Evolutionary conservation across 2,888 invertebrate species (phyloP).

Genomic region (Apamea crenata): DNA sequence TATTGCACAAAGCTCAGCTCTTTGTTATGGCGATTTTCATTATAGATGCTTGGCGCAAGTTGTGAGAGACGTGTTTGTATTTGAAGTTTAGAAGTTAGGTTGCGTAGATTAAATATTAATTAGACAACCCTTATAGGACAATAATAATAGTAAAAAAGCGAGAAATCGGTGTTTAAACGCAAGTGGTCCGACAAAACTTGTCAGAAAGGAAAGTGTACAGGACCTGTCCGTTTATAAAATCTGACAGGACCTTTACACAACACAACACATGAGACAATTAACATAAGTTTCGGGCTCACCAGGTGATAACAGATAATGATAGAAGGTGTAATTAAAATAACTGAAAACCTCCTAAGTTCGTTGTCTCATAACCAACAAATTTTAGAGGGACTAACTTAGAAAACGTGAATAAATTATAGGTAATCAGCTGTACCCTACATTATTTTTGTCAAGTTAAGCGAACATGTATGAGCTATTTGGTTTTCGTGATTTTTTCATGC

Average conservation of each 20-base stretch:
- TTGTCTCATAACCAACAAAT: not conserved
- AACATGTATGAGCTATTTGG: not conserved
- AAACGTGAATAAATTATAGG: not conserved
- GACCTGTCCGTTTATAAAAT: not conserved
- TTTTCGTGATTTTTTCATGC: not conserved
- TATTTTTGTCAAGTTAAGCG: not conserved
- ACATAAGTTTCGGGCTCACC: not conserved
- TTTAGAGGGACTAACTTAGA: not conserved
- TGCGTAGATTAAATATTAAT: not conserved
- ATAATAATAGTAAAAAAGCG: not conserved
- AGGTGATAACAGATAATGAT: not conserved
- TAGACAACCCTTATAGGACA: not conserved
- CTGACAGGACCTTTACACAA: too few species aligned
- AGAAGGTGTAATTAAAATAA: not conserved
- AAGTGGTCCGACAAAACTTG: not conserved
- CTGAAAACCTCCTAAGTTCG: not conserved
- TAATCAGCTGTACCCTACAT: too few species aligned
- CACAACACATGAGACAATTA: too few species aligned
- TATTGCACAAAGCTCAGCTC: conserved; percentile 75
- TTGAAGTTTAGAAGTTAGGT: not conserved
- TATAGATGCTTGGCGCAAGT: conserved; percentile 69
- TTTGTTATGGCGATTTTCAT: conserved; percentile 80
- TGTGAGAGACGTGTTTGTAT: conserved; percentile 20
- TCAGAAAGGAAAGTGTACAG: too few species aligned
- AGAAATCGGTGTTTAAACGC: not conserved